phyloP scores from a whole-genome alignment of 2,888 invertebrate species.

The Nycteola revayana region DNA sequence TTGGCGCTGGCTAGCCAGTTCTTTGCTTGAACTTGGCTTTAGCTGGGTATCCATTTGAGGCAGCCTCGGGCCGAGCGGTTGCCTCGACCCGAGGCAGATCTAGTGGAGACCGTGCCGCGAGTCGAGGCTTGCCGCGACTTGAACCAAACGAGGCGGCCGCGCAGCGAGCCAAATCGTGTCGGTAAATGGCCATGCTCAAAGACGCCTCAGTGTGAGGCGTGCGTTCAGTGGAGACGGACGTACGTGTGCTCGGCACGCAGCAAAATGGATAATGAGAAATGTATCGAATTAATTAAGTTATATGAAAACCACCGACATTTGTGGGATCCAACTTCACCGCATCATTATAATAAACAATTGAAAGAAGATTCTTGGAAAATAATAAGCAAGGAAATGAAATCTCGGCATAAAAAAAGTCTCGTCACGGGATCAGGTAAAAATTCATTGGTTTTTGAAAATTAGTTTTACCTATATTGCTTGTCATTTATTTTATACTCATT shows the following conservation, averaged over 20 bases:
- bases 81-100: slow-evolving; percentile 4
- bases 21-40: too few relatives aligned
- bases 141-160: slow-evolving; percentile 7
- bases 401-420: slow-evolving; percentile 16
- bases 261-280: background rate
- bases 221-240: slow-evolving; percentile 2
- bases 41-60: too few relatives aligned
- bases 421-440: slow-evolving; percentile 20
- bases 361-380: too few relatives aligned
- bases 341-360: too few relatives aligned
- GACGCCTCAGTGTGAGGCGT: slow-evolving; percentile 7
- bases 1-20: too few relatives aligned
- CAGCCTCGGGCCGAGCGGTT: too few relatives aligned
- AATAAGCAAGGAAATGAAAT: too few relatives aligned
- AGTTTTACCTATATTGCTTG: too few relatives aligned
- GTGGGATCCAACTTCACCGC: background rate
- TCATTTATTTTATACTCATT: slow-evolving; percentile 9
- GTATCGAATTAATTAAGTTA: too few relatives aligned
- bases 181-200: slow-evolving; percentile 6
- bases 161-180: slow-evolving; percentile 3
- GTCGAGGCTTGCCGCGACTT: slow-evolving; percentile 7
- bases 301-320: background rate
- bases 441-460: slow-evolving; percentile 17
- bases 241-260: background rate
- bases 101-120: slow-evolving; percentile 2